Percentiles rank a stretch among this genome's conserved stretches.
Evolutionary conservation across 2,113 vertebrate genomes (phyloP).

Genomic region (Spea multiplicata): DNA sequence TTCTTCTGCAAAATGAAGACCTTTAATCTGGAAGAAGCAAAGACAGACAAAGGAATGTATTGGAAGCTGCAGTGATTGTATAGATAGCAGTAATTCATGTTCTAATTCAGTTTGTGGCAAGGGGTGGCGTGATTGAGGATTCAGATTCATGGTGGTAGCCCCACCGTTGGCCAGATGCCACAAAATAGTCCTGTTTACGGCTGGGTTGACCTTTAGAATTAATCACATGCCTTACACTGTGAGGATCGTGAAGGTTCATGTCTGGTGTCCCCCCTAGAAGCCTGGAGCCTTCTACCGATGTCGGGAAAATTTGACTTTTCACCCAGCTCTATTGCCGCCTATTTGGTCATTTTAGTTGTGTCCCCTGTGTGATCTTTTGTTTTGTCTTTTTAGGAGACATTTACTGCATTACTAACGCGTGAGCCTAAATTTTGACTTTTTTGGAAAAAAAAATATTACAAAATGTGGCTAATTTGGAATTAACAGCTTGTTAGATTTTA

Average conservation of each 20-base stretch:
- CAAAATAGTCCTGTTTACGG: conserved; percentile 3
- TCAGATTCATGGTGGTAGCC: not conserved
- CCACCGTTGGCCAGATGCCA: conserved; percentile 11
- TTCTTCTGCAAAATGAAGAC: not conserved
- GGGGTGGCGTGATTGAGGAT: not conserved
- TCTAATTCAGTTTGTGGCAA: not conserved
- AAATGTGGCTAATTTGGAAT: no score
- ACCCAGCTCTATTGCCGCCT: no score
- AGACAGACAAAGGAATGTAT: not conserved
- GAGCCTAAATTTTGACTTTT: no score
- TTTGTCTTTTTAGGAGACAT: no score
- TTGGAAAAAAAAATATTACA: no score
- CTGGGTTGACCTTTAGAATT: not conserved
- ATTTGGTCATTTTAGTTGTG: no score
- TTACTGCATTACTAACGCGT: no score
- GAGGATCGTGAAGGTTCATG: conserved; percentile 14
- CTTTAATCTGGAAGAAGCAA: not conserved
- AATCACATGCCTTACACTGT: conserved; percentile 28
- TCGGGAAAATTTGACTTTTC: not conserved
- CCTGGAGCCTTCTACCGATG: conserved; percentile 17
- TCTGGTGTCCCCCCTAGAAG: conserved; percentile 23
- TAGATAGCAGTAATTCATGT: not conserved
- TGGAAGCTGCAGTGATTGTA: not conserved
- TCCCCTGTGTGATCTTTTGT: no score
- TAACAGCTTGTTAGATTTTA: no score